A percentile compares a stretch with the other conserved stretches of the same genome.
Conservation (phyloP, 2,888 invertebrate species). For the Plusia festucae region DNA sequence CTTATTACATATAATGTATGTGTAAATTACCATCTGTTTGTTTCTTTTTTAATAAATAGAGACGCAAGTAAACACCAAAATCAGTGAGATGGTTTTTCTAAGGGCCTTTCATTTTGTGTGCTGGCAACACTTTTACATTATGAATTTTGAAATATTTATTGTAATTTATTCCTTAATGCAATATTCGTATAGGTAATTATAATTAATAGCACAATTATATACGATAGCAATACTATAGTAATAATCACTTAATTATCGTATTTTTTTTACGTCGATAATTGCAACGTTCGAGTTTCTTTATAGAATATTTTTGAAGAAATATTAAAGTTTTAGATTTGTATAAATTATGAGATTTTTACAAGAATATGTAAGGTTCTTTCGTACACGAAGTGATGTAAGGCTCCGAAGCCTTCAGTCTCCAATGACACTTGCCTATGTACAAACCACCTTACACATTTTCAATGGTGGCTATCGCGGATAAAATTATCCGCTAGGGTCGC, state of each 20-base stretch:
- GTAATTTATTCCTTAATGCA: neutral
- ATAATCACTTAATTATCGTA: constrained; percentile 7
- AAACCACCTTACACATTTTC: too few relatives aligned
- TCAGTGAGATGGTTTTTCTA: neutral
- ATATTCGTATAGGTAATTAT: constrained; percentile 7
- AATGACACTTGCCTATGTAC: too few relatives aligned
- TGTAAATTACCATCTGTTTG: too few relatives aligned
- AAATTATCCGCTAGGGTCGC: too few relatives aligned
- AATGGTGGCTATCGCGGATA: too few relatives aligned
- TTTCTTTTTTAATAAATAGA: too few relatives aligned
- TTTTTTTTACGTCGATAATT: neutral
- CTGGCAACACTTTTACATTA: neutral
- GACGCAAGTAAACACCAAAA: neutral
- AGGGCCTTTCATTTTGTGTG: neutral
- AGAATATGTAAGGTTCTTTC: too few relatives aligned
- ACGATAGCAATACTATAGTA: constrained; percentile 3
- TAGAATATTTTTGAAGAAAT: neutral
- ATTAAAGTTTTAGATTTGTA: too few relatives aligned
- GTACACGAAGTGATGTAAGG: too few relatives aligned
- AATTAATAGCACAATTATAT: constrained; percentile 38
- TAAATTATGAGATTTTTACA: too few relatives aligned
- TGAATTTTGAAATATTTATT: neutral
- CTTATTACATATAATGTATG: too few relatives aligned
- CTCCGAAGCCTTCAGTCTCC: too few relatives aligned
- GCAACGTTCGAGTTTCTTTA: neutral